These are phyloP conservation scores for Diarsia rubi DNA, from an alignment of 2,888 invertebrate species.

Conservation along the genomic window DNA sequence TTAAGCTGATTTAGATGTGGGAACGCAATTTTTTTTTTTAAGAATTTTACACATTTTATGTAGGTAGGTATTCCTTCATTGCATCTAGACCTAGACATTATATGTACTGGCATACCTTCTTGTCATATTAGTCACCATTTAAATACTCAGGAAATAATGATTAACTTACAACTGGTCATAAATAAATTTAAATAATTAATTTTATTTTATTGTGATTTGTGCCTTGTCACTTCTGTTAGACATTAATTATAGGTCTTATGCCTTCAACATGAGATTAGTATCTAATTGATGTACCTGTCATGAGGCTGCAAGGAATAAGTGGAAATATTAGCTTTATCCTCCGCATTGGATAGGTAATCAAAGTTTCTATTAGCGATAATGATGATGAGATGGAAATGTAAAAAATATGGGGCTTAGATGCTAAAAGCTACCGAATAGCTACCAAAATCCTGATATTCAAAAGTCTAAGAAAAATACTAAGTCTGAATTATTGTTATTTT, in stretches of 20 bases:
- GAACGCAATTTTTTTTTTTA: no score
- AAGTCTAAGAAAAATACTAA: no score
- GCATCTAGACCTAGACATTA: not conserved
- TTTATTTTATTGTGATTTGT: conserved; percentile 9
- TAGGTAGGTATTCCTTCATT: not conserved
- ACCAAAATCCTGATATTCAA: no score
- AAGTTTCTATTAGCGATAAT: not conserved
- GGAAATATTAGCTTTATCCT: not conserved
- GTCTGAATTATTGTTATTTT: no score
- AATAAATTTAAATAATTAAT: conserved; percentile 41
- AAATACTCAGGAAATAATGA: conserved; percentile 20
- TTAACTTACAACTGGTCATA: conserved; percentile 23
- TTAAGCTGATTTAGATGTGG: not conserved
- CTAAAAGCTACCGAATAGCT: no score
- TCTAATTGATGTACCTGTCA: not conserved
- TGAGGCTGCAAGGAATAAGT: not conserved
- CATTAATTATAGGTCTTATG: conserved; percentile 19
- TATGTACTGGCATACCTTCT: not conserved
- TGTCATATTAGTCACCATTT: conserved; percentile 12
- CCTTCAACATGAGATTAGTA: conserved; percentile 32
- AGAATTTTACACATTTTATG: not conserved
- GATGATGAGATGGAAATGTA: not conserved
- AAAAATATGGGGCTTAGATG: no score
- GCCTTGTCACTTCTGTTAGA: conserved; percentile 23
- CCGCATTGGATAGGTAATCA: not conserved